Conservation (phyloP, 2,888 invertebrate genomes). For the Chrysolina haemoptera region DNA sequence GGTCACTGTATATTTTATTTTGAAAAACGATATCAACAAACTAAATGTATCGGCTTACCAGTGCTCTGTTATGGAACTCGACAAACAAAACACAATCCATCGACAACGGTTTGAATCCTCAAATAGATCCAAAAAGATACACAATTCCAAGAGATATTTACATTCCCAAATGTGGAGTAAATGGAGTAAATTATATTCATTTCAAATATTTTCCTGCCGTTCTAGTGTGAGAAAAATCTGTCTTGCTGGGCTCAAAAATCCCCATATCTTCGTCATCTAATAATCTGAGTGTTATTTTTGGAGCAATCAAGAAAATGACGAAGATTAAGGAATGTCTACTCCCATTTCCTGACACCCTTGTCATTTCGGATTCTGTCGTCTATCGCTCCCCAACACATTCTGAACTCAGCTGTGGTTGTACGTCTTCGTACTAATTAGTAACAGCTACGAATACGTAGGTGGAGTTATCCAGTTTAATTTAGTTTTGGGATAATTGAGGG, state of each 20-base stretch:
- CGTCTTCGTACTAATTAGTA: constrained; percentile 23
- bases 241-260: constrained; percentile 21
- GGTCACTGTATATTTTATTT: too few relatives aligned
- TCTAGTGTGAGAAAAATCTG: background rate
- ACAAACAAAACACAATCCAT: too few relatives aligned
- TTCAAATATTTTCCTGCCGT: background rate
- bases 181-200: background rate
- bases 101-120: too few relatives aligned
- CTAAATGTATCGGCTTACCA: too few relatives aligned
- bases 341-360: constrained; percentile 56
- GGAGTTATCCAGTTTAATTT: constrained; percentile 12
- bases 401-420: constrained; percentile 23
- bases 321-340: constrained; percentile 62
- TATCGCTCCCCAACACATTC: constrained; percentile 13
- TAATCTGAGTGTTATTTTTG: constrained; percentile 40
- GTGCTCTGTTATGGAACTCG: too few relatives aligned
- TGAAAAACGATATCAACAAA: too few relatives aligned
- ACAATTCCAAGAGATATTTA: too few relatives aligned
- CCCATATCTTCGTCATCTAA: constrained; percentile 27
- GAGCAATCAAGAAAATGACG: constrained; percentile 60
- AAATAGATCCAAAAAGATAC: too few relatives aligned
- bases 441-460: background rate
- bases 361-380: constrained; percentile 31
- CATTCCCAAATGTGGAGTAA: too few relatives aligned
- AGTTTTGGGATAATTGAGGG: background rate